phyloP scores from a whole-genome alignment of 2,797 vertebrate genomes.

The Liparis tanakae region DNA sequence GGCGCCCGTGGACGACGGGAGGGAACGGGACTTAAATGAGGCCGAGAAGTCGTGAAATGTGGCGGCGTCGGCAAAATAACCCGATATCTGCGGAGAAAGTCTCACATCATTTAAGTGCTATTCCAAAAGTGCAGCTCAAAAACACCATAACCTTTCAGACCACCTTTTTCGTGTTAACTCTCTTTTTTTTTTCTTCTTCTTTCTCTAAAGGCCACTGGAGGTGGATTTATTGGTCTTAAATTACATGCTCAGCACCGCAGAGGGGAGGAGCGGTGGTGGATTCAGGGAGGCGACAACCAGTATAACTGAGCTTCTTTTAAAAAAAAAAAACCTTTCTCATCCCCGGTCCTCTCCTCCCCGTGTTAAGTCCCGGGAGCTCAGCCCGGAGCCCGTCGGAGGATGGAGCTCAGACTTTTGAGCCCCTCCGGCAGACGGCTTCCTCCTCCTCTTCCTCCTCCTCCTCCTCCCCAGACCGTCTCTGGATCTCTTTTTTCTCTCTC shows the following conservation, averaged over 20 bases:
- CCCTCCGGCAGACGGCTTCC: constrained; percentile 44
- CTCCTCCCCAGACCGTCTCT: constrained; percentile 21
- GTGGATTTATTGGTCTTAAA: constrained; percentile 43
- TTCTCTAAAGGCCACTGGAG: constrained; percentile 21
- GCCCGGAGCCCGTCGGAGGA: constrained; percentile 49
- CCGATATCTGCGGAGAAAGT: constrained; percentile 9
- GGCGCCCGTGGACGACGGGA: constrained; percentile 20
- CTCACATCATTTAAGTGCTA: constrained; percentile 20
- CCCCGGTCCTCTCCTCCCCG: constrained; percentile 38
- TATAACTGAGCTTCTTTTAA: constrained; percentile 47
- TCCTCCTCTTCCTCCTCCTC: constrained; percentile 24
- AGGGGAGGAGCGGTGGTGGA: constrained; percentile 32
- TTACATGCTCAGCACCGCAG: constrained; percentile 22
- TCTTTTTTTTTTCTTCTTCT: background rate
- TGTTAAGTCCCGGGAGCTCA: constrained; percentile 46
- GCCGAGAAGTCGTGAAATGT: constrained; percentile 40
- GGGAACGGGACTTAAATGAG: constrained; percentile 32
- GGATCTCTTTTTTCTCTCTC: constrained; percentile 4
- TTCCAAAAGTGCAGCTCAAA: constrained; percentile 25
- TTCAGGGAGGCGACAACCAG: constrained; percentile 24
- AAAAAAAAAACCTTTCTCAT: constrained; percentile 43
- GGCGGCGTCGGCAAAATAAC: constrained; percentile 12
- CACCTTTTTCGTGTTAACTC: background rate
- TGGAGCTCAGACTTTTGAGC: constrained; percentile 47
- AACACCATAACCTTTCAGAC: constrained; percentile 34